A percentile compares a stretch with the other conserved stretches of the same genome.
These are phyloP conservation scores for Limenitis camilla DNA, from an alignment of 2,888 invertebrate genomes.

Conservation along the genomic window DNA sequence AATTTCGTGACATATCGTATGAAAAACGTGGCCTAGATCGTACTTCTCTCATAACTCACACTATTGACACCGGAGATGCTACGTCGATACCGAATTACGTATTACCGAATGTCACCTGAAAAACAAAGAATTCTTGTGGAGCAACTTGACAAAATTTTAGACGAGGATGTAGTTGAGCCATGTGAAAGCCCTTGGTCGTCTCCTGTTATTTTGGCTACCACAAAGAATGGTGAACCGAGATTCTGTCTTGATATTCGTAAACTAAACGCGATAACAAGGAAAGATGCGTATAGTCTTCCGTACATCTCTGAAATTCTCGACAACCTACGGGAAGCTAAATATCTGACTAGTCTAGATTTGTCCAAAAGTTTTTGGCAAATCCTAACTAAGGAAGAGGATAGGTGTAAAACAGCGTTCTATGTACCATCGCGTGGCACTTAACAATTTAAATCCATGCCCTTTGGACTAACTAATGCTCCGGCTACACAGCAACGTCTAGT, in stretches of 20 bases:
- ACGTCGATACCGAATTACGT: constrained; percentile 26
- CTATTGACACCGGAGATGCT: constrained; percentile 28
- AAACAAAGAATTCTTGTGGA: constrained; percentile 21
- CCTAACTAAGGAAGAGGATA: neutral
- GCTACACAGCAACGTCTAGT: no score
- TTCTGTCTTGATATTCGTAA: constrained; percentile 30
- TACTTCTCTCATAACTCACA: constrained; percentile 21
- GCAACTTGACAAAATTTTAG: constrained; percentile 29
- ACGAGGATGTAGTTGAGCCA: constrained; percentile 22
- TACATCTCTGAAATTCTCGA: constrained; percentile 22
- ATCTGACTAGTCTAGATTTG: constrained; percentile 5
- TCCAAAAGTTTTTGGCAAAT: constrained; percentile 10
- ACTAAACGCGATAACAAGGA: constrained; percentile 21
- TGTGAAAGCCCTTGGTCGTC: constrained; percentile 30
- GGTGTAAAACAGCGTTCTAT: constrained; percentile 4
- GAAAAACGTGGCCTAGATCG: constrained; percentile 22
- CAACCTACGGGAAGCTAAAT: constrained; percentile 7
- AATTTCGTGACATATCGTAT: constrained; percentile 22
- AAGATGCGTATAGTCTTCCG: constrained; percentile 19
- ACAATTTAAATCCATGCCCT: neutral
- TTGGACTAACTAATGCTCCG: no score
- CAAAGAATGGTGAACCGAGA: constrained; percentile 26
- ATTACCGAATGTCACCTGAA: constrained; percentile 28
- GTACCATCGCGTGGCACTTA: neutral
- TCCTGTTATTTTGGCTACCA: constrained; percentile 22